Percentiles rank a stretch among this genome's conserved stretches.
These are phyloP conservation scores for Pygmarrhopalites habei DNA, from an alignment of 1,140 invertebrate genomes.

Conservation along the genomic window DNA sequence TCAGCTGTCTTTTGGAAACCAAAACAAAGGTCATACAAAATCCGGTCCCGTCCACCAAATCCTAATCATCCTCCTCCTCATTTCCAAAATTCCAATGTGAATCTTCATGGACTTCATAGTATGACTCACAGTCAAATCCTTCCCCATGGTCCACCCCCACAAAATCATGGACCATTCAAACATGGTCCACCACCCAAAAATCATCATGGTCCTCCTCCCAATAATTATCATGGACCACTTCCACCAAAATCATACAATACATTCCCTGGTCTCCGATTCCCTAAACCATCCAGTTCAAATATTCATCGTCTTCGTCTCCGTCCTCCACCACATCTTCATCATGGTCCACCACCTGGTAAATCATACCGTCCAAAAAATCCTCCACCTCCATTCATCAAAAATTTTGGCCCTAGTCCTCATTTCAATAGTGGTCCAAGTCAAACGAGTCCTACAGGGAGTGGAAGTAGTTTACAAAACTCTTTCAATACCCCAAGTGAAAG, in stretches of 20 bases:
- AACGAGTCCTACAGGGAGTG: too few relatives aligned
- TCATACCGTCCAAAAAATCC: too few relatives aligned
- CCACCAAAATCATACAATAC: neutral
- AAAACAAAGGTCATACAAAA: neutral
- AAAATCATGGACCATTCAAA: neutral
- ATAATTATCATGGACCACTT: neutral
- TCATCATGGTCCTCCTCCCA: neutral
- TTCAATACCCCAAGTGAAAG: too few relatives aligned
- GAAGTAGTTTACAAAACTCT: too few relatives aligned
- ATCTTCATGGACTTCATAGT: neutral
- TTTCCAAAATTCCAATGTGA: neutral
- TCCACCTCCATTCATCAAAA: too few relatives aligned
- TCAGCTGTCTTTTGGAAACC: neutral
- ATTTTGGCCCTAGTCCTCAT: too few relatives aligned
- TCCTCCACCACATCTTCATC: slow-evolving; percentile 4
- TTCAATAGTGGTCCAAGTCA: too few relatives aligned
- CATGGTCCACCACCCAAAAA: too few relatives aligned
- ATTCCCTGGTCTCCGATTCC: neutral
- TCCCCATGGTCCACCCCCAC: neutral
- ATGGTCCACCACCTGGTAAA: neutral
- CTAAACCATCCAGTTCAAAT: neutral
- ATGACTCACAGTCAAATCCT: neutral
- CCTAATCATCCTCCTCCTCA: neutral
- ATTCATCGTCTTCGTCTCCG: neutral
- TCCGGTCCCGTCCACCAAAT: neutral